Base-by-base conservation (phyloP, 1,140 invertebrate species). In the Sweltsa coloradensis region DNA sequence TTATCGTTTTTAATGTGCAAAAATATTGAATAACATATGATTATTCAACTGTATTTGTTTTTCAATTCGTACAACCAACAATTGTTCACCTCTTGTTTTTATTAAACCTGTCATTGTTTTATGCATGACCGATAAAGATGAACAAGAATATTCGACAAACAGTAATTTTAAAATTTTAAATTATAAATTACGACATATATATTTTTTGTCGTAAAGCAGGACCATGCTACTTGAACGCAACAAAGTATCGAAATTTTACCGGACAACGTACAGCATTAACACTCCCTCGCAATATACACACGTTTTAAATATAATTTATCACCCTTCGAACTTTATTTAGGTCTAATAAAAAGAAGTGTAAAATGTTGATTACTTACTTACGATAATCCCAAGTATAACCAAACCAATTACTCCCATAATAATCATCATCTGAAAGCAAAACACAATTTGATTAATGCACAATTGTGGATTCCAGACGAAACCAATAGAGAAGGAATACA, bases 381-480 rank as follows among this genome's bases (percentile, higher is more conserved):
- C 80, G 67, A 92, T 89, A 63, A 91, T 85, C 65, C 82, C 83
- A 66, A 90, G 66, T 67, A 91, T 79, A 56, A 91, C 83, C 54
- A 88, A 76, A 59, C 81, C 83, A 67, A 92, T 90, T 26, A 86
- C 81, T 49, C 86, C 86, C 71, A 90, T 85, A 54, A 92, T 89
- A 64, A 90, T 84, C 86, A 91, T 90, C 87, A 90, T 90, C 87
- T 89, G 66, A 48, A 74, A 72, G 51, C 51, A 53, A 53, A 54
- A 49, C 57, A 43, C 6, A 49, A 47, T 21, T 16, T 23, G 4
- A n/a, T 41, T 5, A 40, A 13, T 11, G 13, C 11, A 11, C 29
- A 31, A 13, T 13, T 2, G 29, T 31, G 11, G 13, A 31, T 2
- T 31, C 11, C 14, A 13, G 13, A 14, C 13, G 14, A 31, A 13